Percentiles rank a stretch among this genome's conserved stretches.
phyloP scores from a whole-genome alignment of 2,888 invertebrate species.

The Microplitis manilae region DNA sequence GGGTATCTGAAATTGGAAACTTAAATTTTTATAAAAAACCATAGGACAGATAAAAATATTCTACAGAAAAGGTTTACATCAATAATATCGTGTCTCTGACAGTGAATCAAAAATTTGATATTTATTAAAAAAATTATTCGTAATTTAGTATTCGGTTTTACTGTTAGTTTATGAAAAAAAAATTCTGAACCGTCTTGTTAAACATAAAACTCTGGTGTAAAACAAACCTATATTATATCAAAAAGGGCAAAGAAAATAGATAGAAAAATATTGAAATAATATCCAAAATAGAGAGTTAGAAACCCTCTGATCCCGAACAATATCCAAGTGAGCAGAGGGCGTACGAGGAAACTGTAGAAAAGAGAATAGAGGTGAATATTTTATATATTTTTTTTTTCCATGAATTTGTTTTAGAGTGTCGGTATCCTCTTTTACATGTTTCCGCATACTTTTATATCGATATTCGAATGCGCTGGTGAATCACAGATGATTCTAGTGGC shows the following conservation, averaged over 20 bases:
- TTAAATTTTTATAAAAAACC: too few relatives aligned
- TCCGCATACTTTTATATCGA: conserved; percentile 41
- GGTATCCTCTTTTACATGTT: not conserved
- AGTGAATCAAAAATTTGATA: too few relatives aligned
- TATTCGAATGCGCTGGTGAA: conserved; percentile 53
- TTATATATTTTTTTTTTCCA: not conserved
- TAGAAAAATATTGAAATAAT: not conserved
- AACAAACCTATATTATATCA: too few relatives aligned
- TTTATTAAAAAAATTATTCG: too few relatives aligned
- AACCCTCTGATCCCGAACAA: not conserved
- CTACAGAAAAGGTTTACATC: too few relatives aligned
- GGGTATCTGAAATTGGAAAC: too few relatives aligned
- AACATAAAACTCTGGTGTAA: too few relatives aligned
- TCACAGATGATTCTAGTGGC: conserved; percentile 37
- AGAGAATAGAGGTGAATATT: not conserved
- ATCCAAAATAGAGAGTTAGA: not conserved
- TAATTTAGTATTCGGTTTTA: too few relatives aligned
- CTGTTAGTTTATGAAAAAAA: too few relatives aligned
- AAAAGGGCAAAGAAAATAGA: not conserved
- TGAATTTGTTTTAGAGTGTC: not conserved
- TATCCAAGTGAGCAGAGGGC: not conserved
- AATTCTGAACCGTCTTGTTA: too few relatives aligned
- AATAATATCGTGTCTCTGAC: too few relatives aligned
- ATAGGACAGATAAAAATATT: too few relatives aligned
- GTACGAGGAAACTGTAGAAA: not conserved